phyloP scores from a whole-genome alignment of 2,888 invertebrate genomes.

The Ferrisia virgata region DNA sequence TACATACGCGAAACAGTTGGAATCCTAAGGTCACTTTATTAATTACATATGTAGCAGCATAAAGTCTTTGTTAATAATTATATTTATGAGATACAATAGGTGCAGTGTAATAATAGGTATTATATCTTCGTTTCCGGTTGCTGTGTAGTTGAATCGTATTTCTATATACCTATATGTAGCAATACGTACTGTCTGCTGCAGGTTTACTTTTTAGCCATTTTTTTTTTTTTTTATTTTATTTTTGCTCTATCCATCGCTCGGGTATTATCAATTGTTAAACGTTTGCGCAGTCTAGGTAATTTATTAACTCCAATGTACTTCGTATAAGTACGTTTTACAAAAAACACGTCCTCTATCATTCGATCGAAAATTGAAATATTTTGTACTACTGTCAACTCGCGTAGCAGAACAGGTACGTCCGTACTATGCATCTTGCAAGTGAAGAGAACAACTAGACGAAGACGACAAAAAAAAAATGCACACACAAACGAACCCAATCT shows the following conservation, averaged over 20 bases:
- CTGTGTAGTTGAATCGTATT: slow-evolving; percentile 22
- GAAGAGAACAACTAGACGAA: neutral
- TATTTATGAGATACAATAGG: slow-evolving; percentile 38
- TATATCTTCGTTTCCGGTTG: slow-evolving; percentile 41
- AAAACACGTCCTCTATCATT: neutral
- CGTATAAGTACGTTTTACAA: neutral
- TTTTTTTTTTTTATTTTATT: no score
- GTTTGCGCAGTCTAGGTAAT: neutral
- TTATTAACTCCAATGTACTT: neutral
- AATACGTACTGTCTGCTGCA: neutral
- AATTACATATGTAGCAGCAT: slow-evolving; percentile 33
- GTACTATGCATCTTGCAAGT: neutral
- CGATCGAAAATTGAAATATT: slow-evolving; percentile 23
- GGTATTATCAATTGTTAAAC: slow-evolving; percentile 18
- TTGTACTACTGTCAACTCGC: slow-evolving; percentile 17
- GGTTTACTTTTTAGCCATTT: neutral
- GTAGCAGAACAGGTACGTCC: neutral
- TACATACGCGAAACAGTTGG: slow-evolving; percentile 32
- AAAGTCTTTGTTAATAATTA: slow-evolving; percentile 29
- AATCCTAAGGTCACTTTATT: slow-evolving; percentile 40
- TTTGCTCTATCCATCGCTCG: no score
- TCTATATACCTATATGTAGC: neutral
- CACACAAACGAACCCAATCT: no score
- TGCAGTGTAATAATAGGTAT: slow-evolving; percentile 33
- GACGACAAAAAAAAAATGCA: neutral